Evolutionary conservation across 2,113 vertebrate species (phyloP).

Genomic region (Trichomycterus rosablanca): DNA sequence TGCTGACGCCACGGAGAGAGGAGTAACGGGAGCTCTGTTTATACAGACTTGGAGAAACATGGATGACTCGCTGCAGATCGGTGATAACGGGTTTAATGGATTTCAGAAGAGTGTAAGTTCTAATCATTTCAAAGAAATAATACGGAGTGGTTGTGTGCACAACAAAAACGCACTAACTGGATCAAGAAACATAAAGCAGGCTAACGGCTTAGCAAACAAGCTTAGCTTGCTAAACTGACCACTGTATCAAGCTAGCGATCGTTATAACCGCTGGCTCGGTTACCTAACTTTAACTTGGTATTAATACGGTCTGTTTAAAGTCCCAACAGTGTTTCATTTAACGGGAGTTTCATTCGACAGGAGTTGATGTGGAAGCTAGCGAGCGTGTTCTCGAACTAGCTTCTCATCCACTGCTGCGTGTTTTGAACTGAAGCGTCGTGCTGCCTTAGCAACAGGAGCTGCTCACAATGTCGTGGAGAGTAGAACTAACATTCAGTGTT

Average conservation of each 20-base stretch:
- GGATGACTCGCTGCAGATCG: slow-evolving; percentile 71
- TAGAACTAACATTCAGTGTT: too few relatives aligned
- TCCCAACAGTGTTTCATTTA: too few relatives aligned
- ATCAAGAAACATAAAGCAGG: too few relatives aligned
- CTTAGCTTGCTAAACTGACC: neutral
- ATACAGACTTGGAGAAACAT: slow-evolving; percentile 51
- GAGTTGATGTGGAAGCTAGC: too few relatives aligned
- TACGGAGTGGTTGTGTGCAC: too few relatives aligned
- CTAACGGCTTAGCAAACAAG: neutral
- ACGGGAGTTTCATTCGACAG: too few relatives aligned
- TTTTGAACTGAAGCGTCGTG: slow-evolving; percentile 13
- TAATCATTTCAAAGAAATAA: neutral
- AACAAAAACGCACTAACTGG: too few relatives aligned
- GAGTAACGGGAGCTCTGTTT: neutral
- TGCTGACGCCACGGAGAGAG: neutral
- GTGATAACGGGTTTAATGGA: slow-evolving; percentile 52
- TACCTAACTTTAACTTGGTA: too few relatives aligned
- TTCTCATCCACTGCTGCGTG: too few relatives aligned
- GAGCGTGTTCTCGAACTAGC: neutral
- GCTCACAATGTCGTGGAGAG: too few relatives aligned
- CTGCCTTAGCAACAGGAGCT: slow-evolving; percentile 26
- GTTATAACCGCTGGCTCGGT: too few relatives aligned
- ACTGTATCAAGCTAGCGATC: neutral
- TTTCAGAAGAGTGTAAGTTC: slow-evolving; percentile 58
- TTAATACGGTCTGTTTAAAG: too few relatives aligned